Evolutionary conservation across 1,140 invertebrate species (phyloP), one percentile per base, ranked within the genome.

Genomic region (Octopus bimaculoides): DNA sequence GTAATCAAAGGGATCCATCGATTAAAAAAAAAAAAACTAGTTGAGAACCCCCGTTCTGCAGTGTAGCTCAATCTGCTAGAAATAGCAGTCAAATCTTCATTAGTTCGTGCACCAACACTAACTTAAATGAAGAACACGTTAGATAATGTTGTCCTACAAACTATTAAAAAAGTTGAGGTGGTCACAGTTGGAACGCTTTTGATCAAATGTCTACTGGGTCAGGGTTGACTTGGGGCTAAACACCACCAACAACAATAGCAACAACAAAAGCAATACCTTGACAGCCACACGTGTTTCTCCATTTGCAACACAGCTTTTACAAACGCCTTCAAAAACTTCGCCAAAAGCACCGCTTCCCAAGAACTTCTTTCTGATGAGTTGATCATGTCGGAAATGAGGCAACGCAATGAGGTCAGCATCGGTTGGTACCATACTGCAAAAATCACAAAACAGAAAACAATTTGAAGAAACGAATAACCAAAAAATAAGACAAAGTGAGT

Each of bases 271-370:
- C 9, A 9, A 1, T 90, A 96, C 95, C 91, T 97, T 97, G 9
- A 97, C 94, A 69, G 96, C 96, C 71, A 97, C 95, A 88, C 93
- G 93, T 10, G 93, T 89, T 79, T 87, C 92, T 5, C 87, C 86
- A 10, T 84, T 83, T 77, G 81, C 82, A 52, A 87, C 83, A 81
- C 89, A 86, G 81, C 89, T 87, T 71, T 85, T 87, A 76, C 88
- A 88, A 10, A 87, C 73, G 0, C 97, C 97, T 91, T 98, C 96
- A 88, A 95, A 98, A 4, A 99, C 97, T 90, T 98, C 96, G 5
- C 97, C 97, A 88, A 99, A 99, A n/a, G 96, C 96, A 2, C 97
- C 98, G 81, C 95, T 96, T 0, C 97, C 97, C 66, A 99, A 90
- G 86, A 97, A 96, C 88, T 96, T 96, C 0, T 93, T 94, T 4